These are phyloP conservation scores for Plebejus argus DNA, from an alignment of 2,888 invertebrate genomes.

Conservation along the genomic window DNA sequence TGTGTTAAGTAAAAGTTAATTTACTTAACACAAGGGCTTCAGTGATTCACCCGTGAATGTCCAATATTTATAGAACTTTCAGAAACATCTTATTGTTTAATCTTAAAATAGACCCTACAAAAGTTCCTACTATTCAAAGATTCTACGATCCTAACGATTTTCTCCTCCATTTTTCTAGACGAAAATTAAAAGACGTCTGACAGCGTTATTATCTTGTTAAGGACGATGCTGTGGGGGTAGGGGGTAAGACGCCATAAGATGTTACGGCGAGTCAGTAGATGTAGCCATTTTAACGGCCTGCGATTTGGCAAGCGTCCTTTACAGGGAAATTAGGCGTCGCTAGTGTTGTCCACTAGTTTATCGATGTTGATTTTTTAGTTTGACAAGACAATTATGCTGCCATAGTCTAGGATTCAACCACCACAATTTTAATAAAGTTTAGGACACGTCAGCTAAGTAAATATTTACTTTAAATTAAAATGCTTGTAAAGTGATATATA, in stretches of 20 bases:
- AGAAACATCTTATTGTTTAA: background rate
- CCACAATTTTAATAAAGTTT: background rate
- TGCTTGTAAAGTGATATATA: no score
- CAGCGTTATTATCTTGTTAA: conserved; percentile 21
- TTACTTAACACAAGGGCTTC: no score
- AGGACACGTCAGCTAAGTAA: no score
- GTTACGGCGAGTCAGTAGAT: conserved; percentile 24
- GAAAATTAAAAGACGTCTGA: conserved; percentile 24
- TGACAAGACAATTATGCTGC: background rate
- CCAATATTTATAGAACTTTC: no score
- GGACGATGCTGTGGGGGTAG: background rate
- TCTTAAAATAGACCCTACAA: background rate
- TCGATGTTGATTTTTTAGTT: background rate
- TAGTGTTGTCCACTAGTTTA: conserved; percentile 21
- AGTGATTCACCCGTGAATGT: no score
- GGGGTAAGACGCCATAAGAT: conserved; percentile 33
- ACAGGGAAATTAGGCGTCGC: conserved; percentile 38
- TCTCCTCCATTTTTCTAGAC: background rate
- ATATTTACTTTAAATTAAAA: no score
- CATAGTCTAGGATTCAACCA: no score
- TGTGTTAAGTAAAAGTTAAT: no score
- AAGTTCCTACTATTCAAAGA: background rate
- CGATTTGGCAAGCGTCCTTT: conserved; percentile 43
- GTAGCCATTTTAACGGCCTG: conserved; percentile 38
- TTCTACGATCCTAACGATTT: background rate